phyloP scores from a whole-genome alignment of 2,888 invertebrate species.

The Aradus depressus region DNA sequence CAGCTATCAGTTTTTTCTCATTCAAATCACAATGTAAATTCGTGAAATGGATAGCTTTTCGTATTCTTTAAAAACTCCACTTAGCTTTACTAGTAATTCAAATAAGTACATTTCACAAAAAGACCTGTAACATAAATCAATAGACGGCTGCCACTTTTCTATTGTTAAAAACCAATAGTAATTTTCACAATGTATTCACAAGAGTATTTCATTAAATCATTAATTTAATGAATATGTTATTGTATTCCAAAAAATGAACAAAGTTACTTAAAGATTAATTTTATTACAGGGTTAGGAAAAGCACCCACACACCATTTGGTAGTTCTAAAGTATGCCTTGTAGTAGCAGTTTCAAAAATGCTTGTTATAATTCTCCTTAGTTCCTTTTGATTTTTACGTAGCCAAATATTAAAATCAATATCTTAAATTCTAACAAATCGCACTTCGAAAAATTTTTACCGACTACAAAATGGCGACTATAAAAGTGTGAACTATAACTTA shows the following conservation, averaged over 20 bases:
- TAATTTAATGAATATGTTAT: no score
- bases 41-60: background rate
- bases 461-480: conserved; percentile 26
- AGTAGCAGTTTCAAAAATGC: no score
- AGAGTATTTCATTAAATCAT: no score
- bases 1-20: conserved; percentile 6
- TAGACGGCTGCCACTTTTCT: no score
- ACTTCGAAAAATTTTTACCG: conserved; percentile 17
- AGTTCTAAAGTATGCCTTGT: background rate
- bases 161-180: no score
- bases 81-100: conserved; percentile 1
- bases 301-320: conserved; percentile 16
- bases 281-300: conserved; percentile 13
- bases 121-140: conserved; percentile 18
- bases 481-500: conserved; percentile 14
- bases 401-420: no score
- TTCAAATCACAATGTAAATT: conserved; percentile 1
- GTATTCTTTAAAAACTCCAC: background rate
- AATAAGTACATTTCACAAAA: conserved; percentile 17
- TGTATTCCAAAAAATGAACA: no score
- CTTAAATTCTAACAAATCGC: no score
- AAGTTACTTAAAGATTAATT: background rate
- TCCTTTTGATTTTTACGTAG: no score
- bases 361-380: no score
- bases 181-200: no score